Evolutionary conservation across 2,797 vertebrate genomes (phyloP).

Genomic region (Pseudotriccus pelzelni): DNA sequence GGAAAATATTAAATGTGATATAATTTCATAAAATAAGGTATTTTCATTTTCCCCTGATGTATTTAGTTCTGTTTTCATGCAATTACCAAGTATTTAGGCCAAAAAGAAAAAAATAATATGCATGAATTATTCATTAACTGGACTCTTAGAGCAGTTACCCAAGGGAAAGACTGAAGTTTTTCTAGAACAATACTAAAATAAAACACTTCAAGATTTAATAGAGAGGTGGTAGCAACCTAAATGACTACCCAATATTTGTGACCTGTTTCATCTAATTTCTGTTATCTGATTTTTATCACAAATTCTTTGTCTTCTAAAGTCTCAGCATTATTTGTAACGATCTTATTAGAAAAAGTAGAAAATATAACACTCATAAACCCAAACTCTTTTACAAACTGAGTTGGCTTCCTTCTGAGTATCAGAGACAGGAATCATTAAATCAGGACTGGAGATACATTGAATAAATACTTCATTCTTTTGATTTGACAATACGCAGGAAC

Average conservation of each 20-base stretch:
- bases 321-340: neutral
- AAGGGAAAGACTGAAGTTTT: neutral
- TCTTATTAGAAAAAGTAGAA: neutral
- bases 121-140: neutral
- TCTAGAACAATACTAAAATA: neutral
- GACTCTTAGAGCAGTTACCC: neutral
- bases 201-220: neutral
- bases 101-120: neutral
- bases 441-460: neutral
- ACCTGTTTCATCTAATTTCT: neutral
- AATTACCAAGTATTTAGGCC: neutral
- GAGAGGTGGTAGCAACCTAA: neutral
- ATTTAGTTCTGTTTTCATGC: neutral
- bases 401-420: neutral
- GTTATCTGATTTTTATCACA: neutral
- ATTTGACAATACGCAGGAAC: neutral
- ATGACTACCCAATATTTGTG: neutral
- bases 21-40: neutral
- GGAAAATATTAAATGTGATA: neutral
- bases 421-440: neutral
- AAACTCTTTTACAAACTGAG: neutral
- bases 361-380: neutral
- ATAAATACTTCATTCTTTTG: neutral
- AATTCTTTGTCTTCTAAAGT: neutral
- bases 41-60: neutral